Conservation (phyloP, 2,113 vertebrate species). For the Callipepla squamata region DNA sequence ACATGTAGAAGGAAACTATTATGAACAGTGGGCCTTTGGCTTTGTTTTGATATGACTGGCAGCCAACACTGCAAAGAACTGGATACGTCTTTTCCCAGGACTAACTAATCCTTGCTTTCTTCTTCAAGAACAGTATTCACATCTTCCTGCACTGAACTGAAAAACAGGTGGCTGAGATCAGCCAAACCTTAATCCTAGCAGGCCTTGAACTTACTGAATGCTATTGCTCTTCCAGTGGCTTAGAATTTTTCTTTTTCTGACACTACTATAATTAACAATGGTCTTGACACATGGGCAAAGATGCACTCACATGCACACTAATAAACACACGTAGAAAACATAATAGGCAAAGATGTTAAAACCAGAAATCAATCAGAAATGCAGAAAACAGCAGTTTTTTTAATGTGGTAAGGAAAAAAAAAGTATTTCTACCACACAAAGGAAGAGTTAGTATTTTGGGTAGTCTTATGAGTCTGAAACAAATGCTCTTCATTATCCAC, state of each 20-base stretch:
- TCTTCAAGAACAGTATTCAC: slow-evolving; percentile 10
- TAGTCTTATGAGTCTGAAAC: slow-evolving; percentile 56
- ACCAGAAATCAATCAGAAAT: not conserved
- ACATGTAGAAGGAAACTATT: not conserved
- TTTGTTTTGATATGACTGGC: slow-evolving; percentile 25
- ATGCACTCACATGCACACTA: not conserved
- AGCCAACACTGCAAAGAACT: slow-evolving; percentile 26
- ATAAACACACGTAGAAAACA: slow-evolving; percentile 34
- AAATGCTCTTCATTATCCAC: slow-evolving; percentile 74
- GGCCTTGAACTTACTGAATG: slow-evolving; percentile 61
- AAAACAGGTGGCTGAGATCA: slow-evolving; percentile 68
- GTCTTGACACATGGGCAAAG: slow-evolving; percentile 14
- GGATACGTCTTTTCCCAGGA: slow-evolving; percentile 29
- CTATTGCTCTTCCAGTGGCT: not conserved
- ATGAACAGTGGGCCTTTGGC: not conserved
- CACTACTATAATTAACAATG: slow-evolving; percentile 33
- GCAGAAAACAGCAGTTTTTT: not conserved
- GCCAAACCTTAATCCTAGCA: slow-evolving; percentile 56
- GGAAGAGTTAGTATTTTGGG: slow-evolving; percentile 9
- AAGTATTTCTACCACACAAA: slow-evolving; percentile 45
- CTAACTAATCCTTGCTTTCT: slow-evolving; percentile 32
- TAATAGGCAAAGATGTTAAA: not conserved
- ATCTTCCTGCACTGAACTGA: slow-evolving; percentile 43
- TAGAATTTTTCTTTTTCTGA: not conserved
- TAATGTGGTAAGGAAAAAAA: not conserved